A percentile compares a stretch with the other conserved stretches of the same genome.
These are phyloP conservation scores for Xerus inauris DNA, from an alignment of 2,113 vertebrate species.

Conservation along the genomic window DNA sequence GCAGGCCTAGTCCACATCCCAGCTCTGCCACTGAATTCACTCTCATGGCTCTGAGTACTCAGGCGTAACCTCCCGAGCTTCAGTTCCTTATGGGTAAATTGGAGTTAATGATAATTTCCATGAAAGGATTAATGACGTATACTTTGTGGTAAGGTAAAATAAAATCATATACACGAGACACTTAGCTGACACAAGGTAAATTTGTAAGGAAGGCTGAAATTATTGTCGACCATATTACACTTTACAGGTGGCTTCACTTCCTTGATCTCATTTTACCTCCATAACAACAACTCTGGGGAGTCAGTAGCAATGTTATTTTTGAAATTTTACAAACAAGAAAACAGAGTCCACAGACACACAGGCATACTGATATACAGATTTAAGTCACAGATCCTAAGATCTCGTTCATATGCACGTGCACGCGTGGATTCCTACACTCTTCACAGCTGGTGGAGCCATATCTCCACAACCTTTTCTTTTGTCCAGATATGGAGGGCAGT, in stretches of 20 bases:
- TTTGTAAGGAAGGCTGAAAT: not conserved
- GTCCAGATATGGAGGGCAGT: not conserved
- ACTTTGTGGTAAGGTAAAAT: not conserved
- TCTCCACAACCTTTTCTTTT: not conserved
- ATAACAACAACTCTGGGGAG: not conserved
- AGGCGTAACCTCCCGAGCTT: not conserved
- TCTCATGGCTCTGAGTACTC: not conserved
- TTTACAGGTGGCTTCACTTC: not conserved
- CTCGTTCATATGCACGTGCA: not conserved
- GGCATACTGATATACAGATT: not conserved
- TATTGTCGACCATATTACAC: not conserved
- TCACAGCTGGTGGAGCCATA: not conserved
- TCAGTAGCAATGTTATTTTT: not conserved
- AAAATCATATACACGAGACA: not conserved
- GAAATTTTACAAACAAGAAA: conserved; percentile 16
- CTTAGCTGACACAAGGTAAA: not conserved
- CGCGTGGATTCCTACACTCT: rapidly evolving
- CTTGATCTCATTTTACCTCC: not conserved
- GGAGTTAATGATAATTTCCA: not conserved
- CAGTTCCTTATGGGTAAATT: not conserved
- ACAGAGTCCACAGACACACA: not conserved
- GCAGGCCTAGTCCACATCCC: not conserved
- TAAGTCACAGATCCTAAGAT: not conserved
- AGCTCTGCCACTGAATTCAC: not conserved
- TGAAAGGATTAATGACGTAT: not conserved